Evolutionary conservation across 2,888 invertebrate species (phyloP), one percentile per base, ranked within the genome.

Genomic region (Cotesia congregata): DNA sequence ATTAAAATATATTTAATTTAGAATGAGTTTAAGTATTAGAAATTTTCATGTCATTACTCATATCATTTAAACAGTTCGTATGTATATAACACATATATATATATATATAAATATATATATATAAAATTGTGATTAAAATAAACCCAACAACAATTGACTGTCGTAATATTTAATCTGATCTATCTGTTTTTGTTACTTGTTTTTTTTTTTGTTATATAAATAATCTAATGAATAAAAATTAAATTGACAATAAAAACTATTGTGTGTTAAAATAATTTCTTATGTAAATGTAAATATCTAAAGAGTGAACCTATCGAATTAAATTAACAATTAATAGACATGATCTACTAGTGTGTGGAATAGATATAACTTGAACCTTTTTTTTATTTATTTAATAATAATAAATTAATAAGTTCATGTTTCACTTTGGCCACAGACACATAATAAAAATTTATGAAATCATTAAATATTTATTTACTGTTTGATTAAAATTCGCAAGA

Each of bases 101-200:
- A 84, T 82, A 87, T 86, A 87, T 83, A 50, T 50, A 50, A 2
- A 50, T 50, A 50, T 50, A 50, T 50, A 50, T 50, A 50, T 50
- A 50, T 50, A 50, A 50, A 50, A 50, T 50, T 50, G 50, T 50
- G 50, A 50, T 50, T 50, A 6, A 12, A 50, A 41, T 41, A 87
- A 86, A 85, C 81, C 80, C 88, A 88, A 88, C 88, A 88, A 88
- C 84, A 85, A 86, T 87, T 87, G 86, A 85, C 86, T 88, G 87
- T 88, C 87, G 82, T 81, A 72, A 39, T 30, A 12, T 69, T 41
- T 61, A 15, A 12, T 38, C 15, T 20, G 1, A 40, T 69, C 40
- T 40, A 30, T 30, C 50, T 50, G 50, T 50, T 50, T 50, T 50
- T 50, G 50, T 50, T 50, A 50, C 50, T 50, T 50, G 50, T 50